Conservation (phyloP, 2,888 invertebrate genomes). For the Cotesia congregata region DNA sequence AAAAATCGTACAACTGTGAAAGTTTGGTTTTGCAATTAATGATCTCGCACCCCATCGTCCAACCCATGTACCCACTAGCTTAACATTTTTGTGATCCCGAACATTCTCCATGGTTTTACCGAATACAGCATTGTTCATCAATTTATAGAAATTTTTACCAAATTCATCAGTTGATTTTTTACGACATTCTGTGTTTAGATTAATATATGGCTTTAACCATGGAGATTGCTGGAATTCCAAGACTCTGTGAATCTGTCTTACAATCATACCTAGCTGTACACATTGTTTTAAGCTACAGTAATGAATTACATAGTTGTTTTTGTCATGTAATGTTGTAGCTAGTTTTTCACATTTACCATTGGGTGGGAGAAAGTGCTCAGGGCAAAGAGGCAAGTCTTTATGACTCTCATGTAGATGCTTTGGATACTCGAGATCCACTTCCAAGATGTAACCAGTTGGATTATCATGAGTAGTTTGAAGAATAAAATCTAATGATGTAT, state of each 20-base stretch:
- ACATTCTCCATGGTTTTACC: slow-evolving; percentile 35
- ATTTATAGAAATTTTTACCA: slow-evolving; percentile 28
- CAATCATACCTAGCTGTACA: background rate
- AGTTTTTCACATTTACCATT: background rate
- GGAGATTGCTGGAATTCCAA: slow-evolving; percentile 25
- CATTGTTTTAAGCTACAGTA: background rate
- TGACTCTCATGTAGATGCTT: slow-evolving; percentile 55
- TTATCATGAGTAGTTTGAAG: slow-evolving; percentile 30
- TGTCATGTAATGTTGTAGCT: background rate
- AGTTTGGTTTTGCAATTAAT: slow-evolving; percentile 56
- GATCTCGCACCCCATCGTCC: slow-evolving; percentile 56
- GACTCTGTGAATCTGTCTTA: slow-evolving; percentile 6
- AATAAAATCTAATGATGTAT: slow-evolving; percentile 33
- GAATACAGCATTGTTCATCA: slow-evolving; percentile 36
- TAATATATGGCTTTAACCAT: slow-evolving; percentile 31
- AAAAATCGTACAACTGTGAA: slow-evolving; percentile 56
- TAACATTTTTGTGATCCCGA: slow-evolving; percentile 60
- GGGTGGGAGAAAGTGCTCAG: slow-evolving; percentile 28
- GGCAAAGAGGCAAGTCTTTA: slow-evolving; percentile 60
- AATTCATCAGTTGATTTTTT: slow-evolving; percentile 5
- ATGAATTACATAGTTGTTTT: slow-evolving; percentile 4
- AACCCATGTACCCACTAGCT: slow-evolving; percentile 51
- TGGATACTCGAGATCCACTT: slow-evolving; percentile 55
- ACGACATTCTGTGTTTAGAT: slow-evolving; percentile 24
- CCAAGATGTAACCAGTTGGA: slow-evolving; percentile 56